These are phyloP conservation scores for Ditylenchus weischeri DNA, from an alignment of 2,888 invertebrate species.

Conservation along the genomic window DNA sequence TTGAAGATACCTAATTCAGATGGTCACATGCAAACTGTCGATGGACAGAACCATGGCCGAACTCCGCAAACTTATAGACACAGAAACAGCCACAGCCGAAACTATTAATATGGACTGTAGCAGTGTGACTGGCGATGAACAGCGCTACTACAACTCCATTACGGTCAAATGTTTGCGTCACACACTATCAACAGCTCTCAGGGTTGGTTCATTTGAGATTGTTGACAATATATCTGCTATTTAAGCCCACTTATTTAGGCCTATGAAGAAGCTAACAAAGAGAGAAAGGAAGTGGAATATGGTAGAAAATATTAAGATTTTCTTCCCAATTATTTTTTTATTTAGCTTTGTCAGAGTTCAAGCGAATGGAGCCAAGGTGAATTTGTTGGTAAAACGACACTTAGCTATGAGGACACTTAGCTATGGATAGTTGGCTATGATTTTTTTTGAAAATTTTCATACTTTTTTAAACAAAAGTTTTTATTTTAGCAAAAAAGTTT, in stretches of 20 bases:
- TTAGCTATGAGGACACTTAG: too few species aligned
- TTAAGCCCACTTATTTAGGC: slow-evolving; percentile 5
- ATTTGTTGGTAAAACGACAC: too few species aligned
- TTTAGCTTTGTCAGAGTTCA: slow-evolving; percentile 14
- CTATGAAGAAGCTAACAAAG: slow-evolving; percentile 17
- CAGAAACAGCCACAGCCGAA: slow-evolving; percentile 1
- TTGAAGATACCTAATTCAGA: neutral
- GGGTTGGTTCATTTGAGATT: neutral
- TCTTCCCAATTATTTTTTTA: too few species aligned
- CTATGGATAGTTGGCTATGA: too few species aligned
- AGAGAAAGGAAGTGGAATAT: slow-evolving; percentile 22
- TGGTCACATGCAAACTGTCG: neutral
- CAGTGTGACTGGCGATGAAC: neutral
- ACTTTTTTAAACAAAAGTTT: too few species aligned
- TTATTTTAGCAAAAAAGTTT: too few species aligned
- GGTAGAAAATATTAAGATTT: neutral
- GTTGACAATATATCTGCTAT: neutral
- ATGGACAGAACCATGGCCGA: slow-evolving; percentile 5
- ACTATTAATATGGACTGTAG: neutral
- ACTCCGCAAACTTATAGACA: slow-evolving; percentile 5
- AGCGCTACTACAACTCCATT: slow-evolving; percentile 1
- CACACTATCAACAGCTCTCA: slow-evolving; percentile 7
- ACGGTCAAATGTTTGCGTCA: slow-evolving; percentile 14
- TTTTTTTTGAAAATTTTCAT: too few species aligned
- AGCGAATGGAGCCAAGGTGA: slow-evolving; percentile 24